Base-by-base conservation (phyloP, 2,888 invertebrate species). In the Drosophila macrospina region DNA sequence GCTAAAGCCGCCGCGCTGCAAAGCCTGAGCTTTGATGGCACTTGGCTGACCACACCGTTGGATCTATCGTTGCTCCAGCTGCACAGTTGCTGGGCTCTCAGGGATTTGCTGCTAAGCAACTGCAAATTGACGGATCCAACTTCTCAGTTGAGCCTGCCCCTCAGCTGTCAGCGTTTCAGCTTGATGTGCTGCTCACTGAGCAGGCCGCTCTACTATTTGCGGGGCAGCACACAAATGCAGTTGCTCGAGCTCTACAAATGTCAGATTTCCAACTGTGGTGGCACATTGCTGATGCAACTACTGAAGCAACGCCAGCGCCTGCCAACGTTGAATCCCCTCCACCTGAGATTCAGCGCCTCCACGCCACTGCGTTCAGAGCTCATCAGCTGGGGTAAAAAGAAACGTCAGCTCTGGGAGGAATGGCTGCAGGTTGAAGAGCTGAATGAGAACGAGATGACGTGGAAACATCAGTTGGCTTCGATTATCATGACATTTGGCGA, bases 61-160 rank as follows among this genome's bases (percentile, higher is more conserved):
- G 39, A 77, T 30, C 51, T 81, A 5, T 41, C 65, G 2, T 1
- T 36, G 37, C 28, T 81, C 2, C 37, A 64, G 20, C 54, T 81
- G 26, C 13, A 42, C 5, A 13, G 54, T 0, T 85, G 81, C 39
- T 69, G 74, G 16, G 71, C 74, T 0, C 44, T 81, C 3, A 42
- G 11, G 7, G 62, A 79, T 5, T 7, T 85, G n/a, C 32, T 61
- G 8, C 2, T 81, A 7, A 85, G 65, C 61, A 79, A 71, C 28
- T 79, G 71, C 51, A 64, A 48, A n/a, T 11, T 81, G 16, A 24
- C n/a, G 10, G 39, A 61, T 7, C 24, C 30, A 20, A 15, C n/a
- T 15, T 15, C 7, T 30, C 32, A 5, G 32, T 6, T 26, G 26
- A n/a, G 11, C 5, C 37, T 81, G 39, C 85, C 81, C 1, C n/a